Evolutionary conservation across 1,140 invertebrate genomes (phyloP), one percentile per base, ranked within the genome.

Genomic region (Sycophila sp.): DNA sequence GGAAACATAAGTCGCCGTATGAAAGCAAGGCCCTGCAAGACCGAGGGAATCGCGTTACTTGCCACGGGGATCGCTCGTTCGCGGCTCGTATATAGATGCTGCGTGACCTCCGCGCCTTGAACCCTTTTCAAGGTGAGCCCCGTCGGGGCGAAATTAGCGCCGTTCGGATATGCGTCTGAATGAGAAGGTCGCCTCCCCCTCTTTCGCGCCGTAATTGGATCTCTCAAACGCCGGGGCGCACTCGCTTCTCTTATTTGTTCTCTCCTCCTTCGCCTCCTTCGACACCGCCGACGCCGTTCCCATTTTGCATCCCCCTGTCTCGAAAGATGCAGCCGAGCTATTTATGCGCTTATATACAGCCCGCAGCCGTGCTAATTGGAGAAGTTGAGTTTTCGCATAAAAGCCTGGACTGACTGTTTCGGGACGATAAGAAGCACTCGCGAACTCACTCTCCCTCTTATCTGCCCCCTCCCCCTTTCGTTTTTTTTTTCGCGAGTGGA

Each of bases 161-260:
- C 56, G 40, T 60, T 62, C 32, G 58, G 58, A 60, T 60, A 34
- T 38, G n/a, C 51, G 58, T 45, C n/a, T 28, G 36, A 55, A 42
- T 8, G 32, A 49, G 30, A n/a, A 58, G 56, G 24, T 36, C 49
- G 56, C 47, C 49, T 36, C 30, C 36, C 38, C 4, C 7, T 8
- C 64, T 53, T n/a, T 51, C 13, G 13, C 40, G 40, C 24, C 65
- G 73, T 76, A 79, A 77, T 79, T 79, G 73, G 71, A 77, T 77
- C 53, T 60, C 68, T 73, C 62, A 58, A 71, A 72, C 15, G 30
- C 19, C 59, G 55, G 45, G 40, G 60, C 22, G 64, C 47, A 66
- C 49, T 71, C 19, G 40, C 30, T 55, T 55, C 34, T 64, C 32
- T 51, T 55, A 42, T 42, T 24, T 51, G 22, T 15, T 28, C 24